Base-by-base conservation (phyloP, 2,888 invertebrate species). In the Ceriagrion tenellum region DNA sequence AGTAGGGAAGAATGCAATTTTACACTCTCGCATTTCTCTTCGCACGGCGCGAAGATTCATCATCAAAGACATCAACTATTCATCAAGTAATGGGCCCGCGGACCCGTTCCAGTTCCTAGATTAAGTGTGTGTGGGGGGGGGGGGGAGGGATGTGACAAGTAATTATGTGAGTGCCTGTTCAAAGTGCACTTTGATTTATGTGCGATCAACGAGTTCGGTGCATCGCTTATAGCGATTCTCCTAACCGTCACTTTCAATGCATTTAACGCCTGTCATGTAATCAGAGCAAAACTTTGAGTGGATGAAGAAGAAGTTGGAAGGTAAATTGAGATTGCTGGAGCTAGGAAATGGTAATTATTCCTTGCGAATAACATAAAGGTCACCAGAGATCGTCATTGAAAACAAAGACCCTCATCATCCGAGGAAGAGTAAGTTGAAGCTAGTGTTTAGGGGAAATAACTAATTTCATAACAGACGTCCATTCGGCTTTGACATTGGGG, bases 211-310 rank as follows among this genome's bases (percentile, higher is more conserved):
- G 35, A 81, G 74, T 81, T 81, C 4, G 74, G 74, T 18, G 74
- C 30, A 81, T 81, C 74, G 74, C 16, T 81, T 30, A 18, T 81
- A 16, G 74, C 74, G 30, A 13, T 35, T 81, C 74, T 18, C 35
- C 74, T 23, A 30, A 30, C 30, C 74, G 74, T 81, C 74, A 81
- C 74, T 81, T 35, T 30, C 74, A 81, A 81, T 30, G 74, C 74
- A n/a, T 81, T 81, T 81, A 81, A 81, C 74, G 74, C 74, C 74
- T 35, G 74, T 81, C 74, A 81, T 3, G 74, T 81, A 35, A 81
- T 81, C n/a, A 30, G 16, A 35, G 30, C 30, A 81, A 30, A 81
- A 81, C 30, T 69, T 69, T 13, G 74, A 13, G 16, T 30, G 35
- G 16, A 81, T 10, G 74, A 81, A 81, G 74, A 81, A 35, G 35